Evolutionary conservation across 2,113 vertebrate species (phyloP).

Genomic region (Chaenocephalus aceratus): DNA sequence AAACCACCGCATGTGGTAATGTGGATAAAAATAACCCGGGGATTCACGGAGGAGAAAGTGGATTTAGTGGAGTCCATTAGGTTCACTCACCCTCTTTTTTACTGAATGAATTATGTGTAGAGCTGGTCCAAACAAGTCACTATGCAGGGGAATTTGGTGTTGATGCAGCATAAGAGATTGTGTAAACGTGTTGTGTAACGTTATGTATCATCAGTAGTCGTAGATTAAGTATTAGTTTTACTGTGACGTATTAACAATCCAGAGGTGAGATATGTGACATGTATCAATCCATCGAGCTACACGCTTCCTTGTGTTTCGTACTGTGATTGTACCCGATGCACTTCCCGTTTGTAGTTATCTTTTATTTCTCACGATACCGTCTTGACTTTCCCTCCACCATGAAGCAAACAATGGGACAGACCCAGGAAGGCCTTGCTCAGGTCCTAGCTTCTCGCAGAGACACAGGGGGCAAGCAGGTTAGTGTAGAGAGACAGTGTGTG

Average conservation of each 20-base stretch:
- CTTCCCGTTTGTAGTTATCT: conserved; percentile 51
- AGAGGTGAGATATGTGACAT: neutral
- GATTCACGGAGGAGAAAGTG: conserved; percentile 47
- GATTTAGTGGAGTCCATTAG: neutral
- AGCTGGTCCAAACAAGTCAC: conserved; percentile 47
- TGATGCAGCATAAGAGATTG: neutral
- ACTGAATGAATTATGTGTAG: neutral
- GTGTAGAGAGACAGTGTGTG: conserved; percentile 64
- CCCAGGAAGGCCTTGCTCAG: conserved; percentile 51
- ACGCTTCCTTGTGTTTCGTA: conserved; percentile 10
- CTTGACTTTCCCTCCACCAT: conserved; percentile 67
- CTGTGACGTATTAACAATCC: neutral
- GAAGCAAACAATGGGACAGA: conserved; percentile 70
- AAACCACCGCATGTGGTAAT: conserved; percentile 39
- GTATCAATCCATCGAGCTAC: too few relatives aligned
- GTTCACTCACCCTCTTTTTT: neutral
- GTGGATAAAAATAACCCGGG: conserved; percentile 57
- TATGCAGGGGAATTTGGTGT: neutral
- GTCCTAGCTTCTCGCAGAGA: conserved; percentile 64
- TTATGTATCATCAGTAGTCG: conserved; percentile 3
- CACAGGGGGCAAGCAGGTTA: conserved; percentile 72
- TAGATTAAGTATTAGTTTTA: conserved; percentile 10
- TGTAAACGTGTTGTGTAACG: neutral
- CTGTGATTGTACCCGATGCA: conserved; percentile 36
- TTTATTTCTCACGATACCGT: conserved; percentile 54